Evolutionary conservation across 1,140 invertebrate genomes (phyloP), one percentile per base, ranked within the genome.

Genomic region (Lepidostoma basale): DNA sequence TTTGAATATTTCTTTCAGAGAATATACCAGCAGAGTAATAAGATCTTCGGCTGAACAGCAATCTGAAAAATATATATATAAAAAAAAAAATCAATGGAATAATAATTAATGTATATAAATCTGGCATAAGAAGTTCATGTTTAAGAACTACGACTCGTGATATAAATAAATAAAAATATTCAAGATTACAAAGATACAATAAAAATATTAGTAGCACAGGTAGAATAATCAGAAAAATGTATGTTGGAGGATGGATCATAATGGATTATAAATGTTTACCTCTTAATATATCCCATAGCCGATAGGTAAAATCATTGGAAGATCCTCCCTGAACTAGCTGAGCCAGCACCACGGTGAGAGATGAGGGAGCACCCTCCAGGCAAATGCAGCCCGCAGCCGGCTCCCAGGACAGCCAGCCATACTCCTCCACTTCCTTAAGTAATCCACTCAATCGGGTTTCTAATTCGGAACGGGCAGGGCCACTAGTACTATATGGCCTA

Each of bases 231-330:
- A 5, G 26, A 47, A 45, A 16, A 63, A 28, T 44, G 5, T 28
- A 26, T 66, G 9, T 12, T 66, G n/a, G n/a, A 6, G 28, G 42
- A 59, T 22, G 6, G 40, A 67, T n/a, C n/a, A n/a, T n/a, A n/a
- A n/a, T n/a, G n/a, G n/a, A n/a, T 40, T 64, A n/a, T n/a, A n/a
- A n/a, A n/a, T n/a, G n/a, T 42, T 70, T 71, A 82, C 82, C 82
- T 79, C 77, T 77, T 25, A 83, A 75, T 44, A 83, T 76, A 75
- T 83, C 82, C 82, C 82, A 83, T 1, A 83, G 74, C 70, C 77
- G 78, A 67, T 83, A 83, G 9, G 80, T 83, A 30, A 83, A 83
- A 49, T 83, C 82, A 44, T 82, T 82, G 33, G 80, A 81, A 2
- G 81, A 83, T 0, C 82, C 1, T 54, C 36, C 0, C 69, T 68